Evolutionary conservation across 2,888 invertebrate genomes (phyloP), one percentile per base, ranked within the genome.

Genomic region (Caenorhabditis parvicauda): DNA sequence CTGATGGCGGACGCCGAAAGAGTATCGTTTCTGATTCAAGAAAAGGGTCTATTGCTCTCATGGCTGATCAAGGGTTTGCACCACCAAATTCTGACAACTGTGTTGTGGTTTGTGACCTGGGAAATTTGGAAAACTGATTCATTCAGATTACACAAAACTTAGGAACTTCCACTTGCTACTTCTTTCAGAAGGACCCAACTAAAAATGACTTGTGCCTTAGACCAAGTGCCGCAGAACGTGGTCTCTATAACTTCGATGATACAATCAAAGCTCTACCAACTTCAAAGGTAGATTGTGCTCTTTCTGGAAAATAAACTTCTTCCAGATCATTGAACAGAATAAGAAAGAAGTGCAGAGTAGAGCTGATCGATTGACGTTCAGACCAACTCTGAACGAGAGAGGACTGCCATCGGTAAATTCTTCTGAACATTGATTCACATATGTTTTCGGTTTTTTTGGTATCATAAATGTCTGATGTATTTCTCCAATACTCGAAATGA

Each of bases 121-220:
- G 1, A 42, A 12, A 39, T n/a, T n/a, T n/a, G n/a, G n/a, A n/a
- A n/a, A n/a, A n/a, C n/a, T n/a, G n/a, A n/a, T n/a, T n/a, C n/a
- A 37, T 58, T 12, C 32, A 59, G 54, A 44, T 59, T 2, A 54
- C 50, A 14, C 57, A 62, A 57, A 62, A 54, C 2, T 39, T 63
- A 4, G 63, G 63, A n/a, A 58, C 58, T 19, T 58, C 63, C 0
- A 63, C 51, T 6, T 58, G 58, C 2, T 35, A 45, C 17, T 63
- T 63, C 29, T 63, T 63, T 22, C 63, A 63, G 55, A 59, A 63
- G 32, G 55, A 62, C 19, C 61, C 61, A 3, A 25, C 46, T 1
- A 51, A 47, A 2, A 42, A 54, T 9, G 57, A 62, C 17, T 42
- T 54, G 35, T 42, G 51, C 17, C 29, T 62, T 35, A 41, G 61